A percentile compares a stretch with the other conserved stretches of the same genome.
These are phyloP conservation scores for Incurvaria masculella DNA, from an alignment of 2,888 invertebrate genomes.

Conservation along the genomic window DNA sequence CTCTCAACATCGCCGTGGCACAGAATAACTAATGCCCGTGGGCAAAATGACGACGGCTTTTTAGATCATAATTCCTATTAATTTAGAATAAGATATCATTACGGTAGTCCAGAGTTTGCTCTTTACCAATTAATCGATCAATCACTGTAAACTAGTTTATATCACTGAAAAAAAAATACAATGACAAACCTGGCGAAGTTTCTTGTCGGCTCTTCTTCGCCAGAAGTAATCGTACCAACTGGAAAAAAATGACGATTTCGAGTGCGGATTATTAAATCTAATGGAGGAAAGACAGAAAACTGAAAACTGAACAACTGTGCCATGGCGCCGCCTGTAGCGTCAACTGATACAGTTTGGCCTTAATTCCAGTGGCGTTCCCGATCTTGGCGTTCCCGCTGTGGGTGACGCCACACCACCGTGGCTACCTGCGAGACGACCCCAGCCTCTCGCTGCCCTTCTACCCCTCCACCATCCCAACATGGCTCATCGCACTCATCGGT, in stretches of 20 bases:
- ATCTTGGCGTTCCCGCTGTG: slow-evolving; percentile 63
- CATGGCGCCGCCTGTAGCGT: not conserved
- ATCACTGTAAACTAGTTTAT: no score
- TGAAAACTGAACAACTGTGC: no score
- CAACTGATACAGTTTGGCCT: slow-evolving; percentile 11
- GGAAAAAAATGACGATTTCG: not conserved
- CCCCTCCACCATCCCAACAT: slow-evolving; percentile 69
- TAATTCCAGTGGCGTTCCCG: slow-evolving; percentile 71
- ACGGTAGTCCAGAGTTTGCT: no score
- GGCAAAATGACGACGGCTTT: slow-evolving; percentile 1
- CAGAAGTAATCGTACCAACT: no score
- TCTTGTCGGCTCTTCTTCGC: no score
- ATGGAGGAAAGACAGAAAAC: no score
- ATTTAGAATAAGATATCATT: no score
- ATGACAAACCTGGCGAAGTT: no score
- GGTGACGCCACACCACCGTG: slow-evolving; percentile 70
- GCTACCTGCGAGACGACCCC: slow-evolving; percentile 90
- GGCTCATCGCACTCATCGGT: slow-evolving; percentile 66
- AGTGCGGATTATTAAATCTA: no score
- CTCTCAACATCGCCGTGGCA: slow-evolving; percentile 5
- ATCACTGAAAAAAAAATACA: no score
- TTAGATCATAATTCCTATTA: no score
- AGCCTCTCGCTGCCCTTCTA: slow-evolving; percentile 80
- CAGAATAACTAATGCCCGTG: slow-evolving; percentile 2
- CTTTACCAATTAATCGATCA: no score